Conservation (phyloP, 2,888 invertebrate genomes). For the Epiblema foenella region DNA sequence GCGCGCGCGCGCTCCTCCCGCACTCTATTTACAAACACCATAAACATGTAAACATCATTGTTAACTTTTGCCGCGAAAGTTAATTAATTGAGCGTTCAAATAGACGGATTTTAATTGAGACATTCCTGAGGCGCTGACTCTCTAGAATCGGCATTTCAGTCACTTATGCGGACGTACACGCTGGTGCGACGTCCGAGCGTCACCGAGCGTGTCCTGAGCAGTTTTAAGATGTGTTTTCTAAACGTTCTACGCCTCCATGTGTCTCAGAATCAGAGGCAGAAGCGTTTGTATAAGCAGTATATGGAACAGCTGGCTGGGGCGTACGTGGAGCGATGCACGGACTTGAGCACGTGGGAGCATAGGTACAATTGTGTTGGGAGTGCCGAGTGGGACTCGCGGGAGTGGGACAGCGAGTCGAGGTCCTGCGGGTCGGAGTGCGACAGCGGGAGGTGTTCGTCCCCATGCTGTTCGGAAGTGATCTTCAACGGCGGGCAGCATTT, state of each 20-base stretch:
- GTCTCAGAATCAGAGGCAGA: constrained; percentile 80
- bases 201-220: constrained; percentile 55
- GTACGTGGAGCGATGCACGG: constrained; percentile 75
- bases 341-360: constrained; percentile 68
- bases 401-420: constrained; percentile 68
- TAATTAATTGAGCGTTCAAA: constrained; percentile 62
- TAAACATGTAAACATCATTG: constrained; percentile 60
- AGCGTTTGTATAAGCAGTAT: constrained; percentile 80
- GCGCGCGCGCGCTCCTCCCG: constrained; percentile 62
- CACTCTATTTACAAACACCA: constrained; percentile 50
- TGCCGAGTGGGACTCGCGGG: constrained; percentile 73
- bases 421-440: constrained; percentile 74
- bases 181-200: constrained; percentile 60
- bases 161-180: constrained; percentile 71
- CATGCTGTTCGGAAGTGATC: constrained; percentile 82
- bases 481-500: constrained; percentile 82
- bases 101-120: constrained; percentile 51
- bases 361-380: constrained; percentile 61
- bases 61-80: constrained; percentile 76
- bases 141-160: constrained; percentile 66
- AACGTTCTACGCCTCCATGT: constrained; percentile 84
- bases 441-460: constrained; percentile 77
- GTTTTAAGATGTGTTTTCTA: constrained; percentile 83
- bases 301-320: constrained; percentile 80
- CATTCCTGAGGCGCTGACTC: constrained; percentile 62